A percentile compares a stretch with the other conserved stretches of the same genome.
These are phyloP conservation scores for Gryllus bimaculatus DNA, from an alignment of 1,140 invertebrate species.

Conservation along the genomic window DNA sequence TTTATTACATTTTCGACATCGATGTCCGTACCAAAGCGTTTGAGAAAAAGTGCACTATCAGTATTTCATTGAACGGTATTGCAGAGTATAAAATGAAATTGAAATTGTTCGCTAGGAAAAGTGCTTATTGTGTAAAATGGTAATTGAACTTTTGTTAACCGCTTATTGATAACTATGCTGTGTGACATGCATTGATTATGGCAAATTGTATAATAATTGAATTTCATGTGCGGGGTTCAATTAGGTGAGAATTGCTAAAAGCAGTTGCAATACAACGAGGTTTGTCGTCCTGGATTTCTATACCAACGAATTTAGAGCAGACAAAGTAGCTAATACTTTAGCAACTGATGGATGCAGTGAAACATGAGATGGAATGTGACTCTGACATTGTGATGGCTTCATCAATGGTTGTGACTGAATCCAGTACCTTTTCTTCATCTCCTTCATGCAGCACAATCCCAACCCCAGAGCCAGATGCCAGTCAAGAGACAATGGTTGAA, in stretches of 20 bases:
- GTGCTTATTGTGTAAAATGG: background rate
- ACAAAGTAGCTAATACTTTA: background rate
- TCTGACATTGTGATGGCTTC: background rate
- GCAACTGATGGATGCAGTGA: conserved; percentile 3
- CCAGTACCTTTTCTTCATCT: conserved; percentile 1
- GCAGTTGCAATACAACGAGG: background rate
- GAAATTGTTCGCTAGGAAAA: background rate
- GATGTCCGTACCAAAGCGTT: conserved; percentile 3
- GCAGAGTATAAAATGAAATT: background rate
- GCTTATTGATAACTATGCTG: background rate
- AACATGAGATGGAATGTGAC: conserved; percentile 1
- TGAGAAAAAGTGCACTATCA: background rate
- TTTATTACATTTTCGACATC: conserved; percentile 5
- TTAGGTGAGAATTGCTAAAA: conserved; percentile 1
- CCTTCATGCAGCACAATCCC: background rate
- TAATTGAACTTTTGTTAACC: background rate
- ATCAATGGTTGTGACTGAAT: background rate
- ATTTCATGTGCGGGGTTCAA: background rate
- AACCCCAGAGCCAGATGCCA: background rate
- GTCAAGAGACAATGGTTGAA: background rate
- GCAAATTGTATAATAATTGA: background rate
- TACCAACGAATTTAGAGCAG: background rate
- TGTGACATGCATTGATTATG: background rate
- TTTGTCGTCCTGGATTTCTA: conserved; percentile 1
- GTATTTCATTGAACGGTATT: conserved; percentile 1